Conservation (phyloP, 2,113 vertebrate species). For the Cepphus grylle region DNA sequence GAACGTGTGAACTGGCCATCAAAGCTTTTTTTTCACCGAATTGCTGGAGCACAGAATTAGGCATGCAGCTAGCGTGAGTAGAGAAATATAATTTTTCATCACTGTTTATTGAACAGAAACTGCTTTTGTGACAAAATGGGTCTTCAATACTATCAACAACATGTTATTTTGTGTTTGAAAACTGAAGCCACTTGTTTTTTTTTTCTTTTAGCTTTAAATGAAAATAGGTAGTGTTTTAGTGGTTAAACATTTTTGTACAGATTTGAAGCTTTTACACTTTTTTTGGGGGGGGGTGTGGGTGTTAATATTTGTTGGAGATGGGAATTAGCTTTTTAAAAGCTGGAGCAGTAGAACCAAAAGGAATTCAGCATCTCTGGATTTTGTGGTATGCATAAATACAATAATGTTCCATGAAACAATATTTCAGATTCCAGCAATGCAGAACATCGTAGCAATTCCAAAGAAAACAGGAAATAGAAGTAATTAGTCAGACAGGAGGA, state of each 20-base stretch:
- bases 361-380: constrained; percentile 17
- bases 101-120: background rate
- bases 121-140: background rate
- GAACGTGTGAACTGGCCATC: background rate
- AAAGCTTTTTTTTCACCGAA: background rate
- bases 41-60: background rate
- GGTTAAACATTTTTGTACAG: background rate
- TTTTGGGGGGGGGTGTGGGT: background rate
- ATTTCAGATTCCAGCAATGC: constrained; percentile 53
- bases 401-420: constrained; percentile 30
- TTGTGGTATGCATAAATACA: constrained; percentile 51
- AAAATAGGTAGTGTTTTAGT: background rate
- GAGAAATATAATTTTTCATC: background rate
- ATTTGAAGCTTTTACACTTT: background rate
- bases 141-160: background rate
- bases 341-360: background rate
- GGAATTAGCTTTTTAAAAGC: background rate
- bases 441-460: constrained; percentile 27
- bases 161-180: background rate
- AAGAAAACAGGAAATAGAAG: constrained; percentile 62
- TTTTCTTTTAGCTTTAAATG: background rate
- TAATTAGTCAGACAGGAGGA: constrained; percentile 20
- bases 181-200: background rate
- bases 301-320: background rate
- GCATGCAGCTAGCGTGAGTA: background rate